Base-by-base conservation (phyloP, 2,113 vertebrate species). In the Equus przewalskii region DNA sequence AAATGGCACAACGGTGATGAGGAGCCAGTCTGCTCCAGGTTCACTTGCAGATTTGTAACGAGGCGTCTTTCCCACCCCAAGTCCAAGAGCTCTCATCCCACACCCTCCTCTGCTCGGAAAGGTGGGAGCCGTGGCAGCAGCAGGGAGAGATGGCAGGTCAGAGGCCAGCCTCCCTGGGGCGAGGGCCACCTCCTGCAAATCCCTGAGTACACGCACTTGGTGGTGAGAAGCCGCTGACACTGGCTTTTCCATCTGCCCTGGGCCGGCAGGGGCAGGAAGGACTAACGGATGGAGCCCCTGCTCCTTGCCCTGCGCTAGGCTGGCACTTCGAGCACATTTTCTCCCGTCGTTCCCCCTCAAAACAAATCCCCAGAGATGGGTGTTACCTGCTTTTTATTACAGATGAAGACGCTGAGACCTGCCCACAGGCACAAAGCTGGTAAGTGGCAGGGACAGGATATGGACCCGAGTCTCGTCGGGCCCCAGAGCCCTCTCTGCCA, bases 261-360 rank as follows among this genome's bases (percentile, higher is more conserved):
- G 1, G 16, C 41, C 7, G 3, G 36, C 0, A 0, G 16, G 30
- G 26, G 41, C n/a, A 0, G 1, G 11, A 10, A 33, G 44, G 26
- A 12, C 65, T 0, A 0, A 1, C 7, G 1, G 0, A 0, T 19
- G 7, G 9, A 41, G 85, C 49, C 28, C 67, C 21, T 3, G 0
- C 56, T 73, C 18, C 51, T 4, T 1, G 78, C 58, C 65, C 1
- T 85, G 65, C 64, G 0, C 36, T 0, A 0, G 24, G 78, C 95
- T 15, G 22, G 96, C 91, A 46, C 24, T 46, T 24, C 5, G 97
- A 96, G 96, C 96, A 95, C 97, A 96, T 19, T 82, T n/a, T 80
- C 62, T 22, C 60, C 65, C 12, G 11, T 28, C 3, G 1, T 2
- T 0, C 33, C 58, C 92, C 82, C 18, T 5, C 12, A 13, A 36